These are phyloP conservation scores for Metallyticus violacea DNA, from an alignment of 2,888 invertebrate species.

Conservation along the genomic window DNA sequence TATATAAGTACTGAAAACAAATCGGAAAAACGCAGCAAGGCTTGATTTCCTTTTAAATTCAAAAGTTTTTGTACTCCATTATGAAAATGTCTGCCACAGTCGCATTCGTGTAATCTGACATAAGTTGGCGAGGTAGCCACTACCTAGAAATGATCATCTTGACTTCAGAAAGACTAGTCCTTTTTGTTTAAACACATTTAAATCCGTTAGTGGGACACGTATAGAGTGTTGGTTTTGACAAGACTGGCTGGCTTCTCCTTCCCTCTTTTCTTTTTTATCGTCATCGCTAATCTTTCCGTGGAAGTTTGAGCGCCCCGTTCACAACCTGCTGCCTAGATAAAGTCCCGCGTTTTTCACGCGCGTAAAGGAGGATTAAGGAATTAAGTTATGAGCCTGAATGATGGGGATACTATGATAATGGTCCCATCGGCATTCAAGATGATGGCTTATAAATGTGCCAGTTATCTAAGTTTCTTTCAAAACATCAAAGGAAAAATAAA, in stretches of 20 bases:
- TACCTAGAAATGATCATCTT: not conserved
- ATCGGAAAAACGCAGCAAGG: too few relatives aligned
- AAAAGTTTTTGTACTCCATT: too few relatives aligned
- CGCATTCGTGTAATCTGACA: too few relatives aligned
- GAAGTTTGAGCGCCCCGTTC: conserved; percentile 1
- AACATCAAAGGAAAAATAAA: not conserved
- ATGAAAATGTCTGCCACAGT: too few relatives aligned
- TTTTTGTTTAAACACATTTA: too few relatives aligned
- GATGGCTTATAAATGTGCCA: not conserved
- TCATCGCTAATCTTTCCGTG: not conserved
- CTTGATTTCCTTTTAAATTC: too few relatives aligned
- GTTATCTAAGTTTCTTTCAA: not conserved
- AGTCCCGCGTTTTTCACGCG: not conserved
- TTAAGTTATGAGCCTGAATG: not conserved
- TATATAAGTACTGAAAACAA: too few relatives aligned
- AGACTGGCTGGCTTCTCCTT: conserved; percentile 3
- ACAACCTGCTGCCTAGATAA: not conserved
- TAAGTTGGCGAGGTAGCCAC: too few relatives aligned
- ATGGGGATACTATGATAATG: too few relatives aligned
- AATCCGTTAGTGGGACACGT: not conserved
- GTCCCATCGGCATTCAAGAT: not conserved
- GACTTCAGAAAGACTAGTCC: too few relatives aligned
- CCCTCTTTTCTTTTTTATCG: not conserved
- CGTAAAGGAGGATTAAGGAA: not conserved
- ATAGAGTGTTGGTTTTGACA: conserved; percentile 5